phyloP scores from a whole-genome alignment of 2,888 invertebrate species.

The Gastrophysa polygoni region DNA sequence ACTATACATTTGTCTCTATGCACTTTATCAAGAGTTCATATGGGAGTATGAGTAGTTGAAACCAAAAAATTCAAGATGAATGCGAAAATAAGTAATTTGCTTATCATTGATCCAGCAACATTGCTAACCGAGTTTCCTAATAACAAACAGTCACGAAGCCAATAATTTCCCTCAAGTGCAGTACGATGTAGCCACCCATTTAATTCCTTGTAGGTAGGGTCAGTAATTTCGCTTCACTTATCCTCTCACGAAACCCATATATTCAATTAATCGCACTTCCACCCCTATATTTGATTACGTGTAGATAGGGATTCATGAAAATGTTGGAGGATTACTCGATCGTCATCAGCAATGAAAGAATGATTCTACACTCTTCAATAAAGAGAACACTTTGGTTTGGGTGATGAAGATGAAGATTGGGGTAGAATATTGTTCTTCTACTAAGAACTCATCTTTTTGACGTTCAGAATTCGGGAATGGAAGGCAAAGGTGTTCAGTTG shows the following conservation, averaged over 20 bases:
- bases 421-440: too few relatives aligned
- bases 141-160: background rate
- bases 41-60: too few relatives aligned
- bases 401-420: too few relatives aligned
- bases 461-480: too few relatives aligned
- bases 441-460: too few relatives aligned
- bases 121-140: background rate
- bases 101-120: background rate
- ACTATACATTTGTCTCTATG: too few relatives aligned
- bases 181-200: background rate
- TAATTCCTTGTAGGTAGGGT: background rate
- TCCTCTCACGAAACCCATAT: background rate
- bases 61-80: background rate
- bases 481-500: too few relatives aligned
- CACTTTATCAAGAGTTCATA: too few relatives aligned
- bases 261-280: background rate
- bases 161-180: background rate
- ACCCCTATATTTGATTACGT: conserved; percentile 3
- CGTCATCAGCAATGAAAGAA: background rate
- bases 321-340: too few relatives aligned
- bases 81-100: background rate
- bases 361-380: background rate
- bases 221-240: background rate
- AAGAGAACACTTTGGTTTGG: too few relatives aligned
- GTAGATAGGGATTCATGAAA: conserved; percentile 2